Evolutionary conservation across 2,888 invertebrate species (phyloP), one percentile per base, ranked within the genome.

Genomic region (Romanomermis culicivorax): DNA sequence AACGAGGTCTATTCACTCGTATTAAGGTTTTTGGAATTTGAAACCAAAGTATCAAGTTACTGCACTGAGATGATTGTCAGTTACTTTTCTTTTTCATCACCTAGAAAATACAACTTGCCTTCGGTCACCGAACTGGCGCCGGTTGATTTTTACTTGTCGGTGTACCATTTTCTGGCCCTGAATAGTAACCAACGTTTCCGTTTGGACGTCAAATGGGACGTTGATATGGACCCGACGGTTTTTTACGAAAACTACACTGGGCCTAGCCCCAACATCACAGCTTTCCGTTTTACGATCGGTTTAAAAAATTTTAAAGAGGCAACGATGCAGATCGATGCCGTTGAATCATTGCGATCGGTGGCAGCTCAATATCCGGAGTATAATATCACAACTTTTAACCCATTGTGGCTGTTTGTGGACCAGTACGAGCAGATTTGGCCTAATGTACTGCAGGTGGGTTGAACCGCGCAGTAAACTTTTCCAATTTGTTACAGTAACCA

Each of bases 321-420:
- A 23, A 62, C 58, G 49, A 60, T 64, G 49, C 67, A 67, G 55
- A 62, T 62, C 26, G 65, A 62, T 29, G 64, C 67, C 20, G 67
- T 65, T 1, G 52, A 56, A n/a, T 45, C 45, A 23, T 58, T 68
- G 56, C 56, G 67, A 53, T 62, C 64, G 24, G 58, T 63, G 27
- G 54, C 56, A 2, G 30, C 11, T 25, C 23, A 27, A 20, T 56
- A 62, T 58, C 61, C 63, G 2, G 58, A 61, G 47, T 66, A 61
- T 58, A 67, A 67, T 55, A 61, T 68, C 36, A 67, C 67, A 1
- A 68, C 67, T 1, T 67, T 67, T 59, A 67, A 67, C 66, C 65
- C 66, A 7, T 58, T 67, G 26, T 67, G 67, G 67, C 60, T 68
- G 43, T 67, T 67, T 61, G 65, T 65, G 23, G 68, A 68, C 57